These are phyloP conservation scores for Protula sp. DNA, from an alignment of 2,888 invertebrate genomes.

Conservation along the genomic window DNA sequence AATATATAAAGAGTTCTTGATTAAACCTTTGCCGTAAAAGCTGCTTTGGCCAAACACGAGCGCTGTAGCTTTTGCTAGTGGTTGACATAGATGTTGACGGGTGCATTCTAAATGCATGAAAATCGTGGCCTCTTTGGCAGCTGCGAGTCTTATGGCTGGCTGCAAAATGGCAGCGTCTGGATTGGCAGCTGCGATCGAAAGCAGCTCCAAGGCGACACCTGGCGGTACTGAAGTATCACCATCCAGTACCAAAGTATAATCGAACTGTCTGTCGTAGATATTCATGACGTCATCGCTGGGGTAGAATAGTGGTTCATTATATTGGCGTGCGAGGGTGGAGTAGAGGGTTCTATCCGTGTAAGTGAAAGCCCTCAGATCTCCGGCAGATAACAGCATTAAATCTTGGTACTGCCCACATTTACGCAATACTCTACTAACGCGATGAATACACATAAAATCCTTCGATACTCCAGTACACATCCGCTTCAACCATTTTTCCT, in stretches of 20 bases:
- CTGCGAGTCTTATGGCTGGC: constrained; percentile 37
- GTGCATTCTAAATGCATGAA: constrained; percentile 41
- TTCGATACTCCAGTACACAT: too few species aligned
- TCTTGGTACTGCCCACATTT: constrained; percentile 47
- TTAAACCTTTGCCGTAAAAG: constrained; percentile 40
- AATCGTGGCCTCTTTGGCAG: constrained; percentile 31
- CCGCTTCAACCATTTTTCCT: too few species aligned
- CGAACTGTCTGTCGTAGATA: constrained; percentile 34
- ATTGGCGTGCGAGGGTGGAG: constrained; percentile 29
- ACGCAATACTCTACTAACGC: constrained; percentile 34
- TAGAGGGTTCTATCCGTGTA: constrained; percentile 35
- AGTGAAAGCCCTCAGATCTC: constrained; percentile 33
- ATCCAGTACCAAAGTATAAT: constrained; percentile 41
- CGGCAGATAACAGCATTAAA: constrained; percentile 38
- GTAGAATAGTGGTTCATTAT: constrained; percentile 34
- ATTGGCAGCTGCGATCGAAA: constrained; percentile 37
- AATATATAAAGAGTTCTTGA: constrained; percentile 39
- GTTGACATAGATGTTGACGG: constrained; percentile 37
- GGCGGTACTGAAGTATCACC: constrained; percentile 37
- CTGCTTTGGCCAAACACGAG: constrained; percentile 35
- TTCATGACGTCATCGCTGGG: constrained; percentile 36
- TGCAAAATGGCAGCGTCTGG: constrained; percentile 43
- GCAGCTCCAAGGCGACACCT: constrained; percentile 32
- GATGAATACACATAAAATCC: constrained; percentile 42
- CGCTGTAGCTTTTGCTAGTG: constrained; percentile 38